These are phyloP conservation scores for Grammatotria lemairii DNA, from an alignment of 2,113 vertebrate species.

Conservation along the genomic window DNA sequence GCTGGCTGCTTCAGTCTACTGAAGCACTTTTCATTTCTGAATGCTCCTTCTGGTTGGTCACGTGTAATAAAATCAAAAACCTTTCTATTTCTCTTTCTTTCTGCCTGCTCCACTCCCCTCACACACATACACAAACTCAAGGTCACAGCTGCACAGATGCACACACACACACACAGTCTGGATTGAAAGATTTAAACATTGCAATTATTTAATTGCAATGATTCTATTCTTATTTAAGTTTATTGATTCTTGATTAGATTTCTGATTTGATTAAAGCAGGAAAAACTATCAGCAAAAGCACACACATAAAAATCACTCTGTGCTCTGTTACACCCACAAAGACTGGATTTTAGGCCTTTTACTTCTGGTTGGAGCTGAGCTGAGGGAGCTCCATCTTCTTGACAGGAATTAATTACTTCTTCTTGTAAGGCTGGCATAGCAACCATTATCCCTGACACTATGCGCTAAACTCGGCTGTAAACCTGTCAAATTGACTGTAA, in stretches of 20 bases:
- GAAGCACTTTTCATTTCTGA: neutral
- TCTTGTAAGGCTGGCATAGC: neutral
- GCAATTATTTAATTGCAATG: neutral
- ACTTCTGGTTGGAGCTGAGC: neutral
- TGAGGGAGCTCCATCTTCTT: neutral
- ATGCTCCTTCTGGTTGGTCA: accelerated
- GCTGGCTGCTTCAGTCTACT: neutral
- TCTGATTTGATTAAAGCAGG: neutral
- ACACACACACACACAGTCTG: accelerated
- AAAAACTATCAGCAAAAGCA: neutral
- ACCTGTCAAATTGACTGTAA: neutral
- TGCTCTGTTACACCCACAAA: accelerated
- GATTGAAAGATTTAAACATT: neutral
- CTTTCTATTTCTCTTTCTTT: neutral
- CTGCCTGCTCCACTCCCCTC: neutral
- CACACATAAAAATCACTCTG: neutral
- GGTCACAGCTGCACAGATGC: neutral
- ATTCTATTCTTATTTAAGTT: neutral
- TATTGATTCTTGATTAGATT: neutral
- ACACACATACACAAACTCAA: neutral
- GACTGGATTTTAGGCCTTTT: neutral
- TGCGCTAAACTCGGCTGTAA: accelerated
- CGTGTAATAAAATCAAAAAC: accelerated
- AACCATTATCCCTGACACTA: neutral
- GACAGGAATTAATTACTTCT: neutral